Evolutionary conservation across 2,797 vertebrate species (phyloP).

Genomic region (Babyrousa celebensis): DNA sequence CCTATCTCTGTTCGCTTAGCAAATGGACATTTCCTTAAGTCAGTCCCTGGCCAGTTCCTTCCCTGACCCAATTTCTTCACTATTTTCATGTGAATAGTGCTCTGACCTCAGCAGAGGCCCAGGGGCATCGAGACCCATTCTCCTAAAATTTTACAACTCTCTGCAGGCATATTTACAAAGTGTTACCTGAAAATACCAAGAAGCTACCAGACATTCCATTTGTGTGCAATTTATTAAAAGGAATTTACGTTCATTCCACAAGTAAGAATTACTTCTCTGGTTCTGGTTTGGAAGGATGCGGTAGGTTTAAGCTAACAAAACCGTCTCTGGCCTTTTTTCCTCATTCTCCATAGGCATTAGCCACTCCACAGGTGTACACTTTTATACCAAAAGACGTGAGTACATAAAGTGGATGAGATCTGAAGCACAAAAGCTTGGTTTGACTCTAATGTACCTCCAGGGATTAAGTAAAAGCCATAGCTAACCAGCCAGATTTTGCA

Average conservation of each 20-base stretch:
- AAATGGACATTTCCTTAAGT: neutral
- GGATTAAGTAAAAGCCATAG: neutral
- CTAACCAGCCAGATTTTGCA: neutral
- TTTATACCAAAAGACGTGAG: neutral
- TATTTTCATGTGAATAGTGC: neutral
- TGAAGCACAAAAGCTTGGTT: neutral
- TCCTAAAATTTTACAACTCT: conserved; percentile 68
- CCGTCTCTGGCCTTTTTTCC: neutral
- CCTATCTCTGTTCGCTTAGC: conserved; percentile 20
- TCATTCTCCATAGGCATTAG: neutral
- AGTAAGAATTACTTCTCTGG: neutral
- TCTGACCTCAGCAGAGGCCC: neutral
- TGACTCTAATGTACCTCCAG: neutral
- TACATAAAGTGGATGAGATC: neutral
- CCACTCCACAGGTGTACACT: neutral
- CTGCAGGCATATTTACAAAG: conserved; percentile 69
- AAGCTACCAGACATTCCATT: neutral
- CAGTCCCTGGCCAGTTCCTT: neutral
- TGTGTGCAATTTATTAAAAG: conserved; percentile 47
- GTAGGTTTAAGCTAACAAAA: neutral
- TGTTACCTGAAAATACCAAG: conserved; percentile 77
- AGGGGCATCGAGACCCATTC: conserved; percentile 38
- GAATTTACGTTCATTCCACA: neutral
- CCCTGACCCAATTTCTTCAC: neutral
- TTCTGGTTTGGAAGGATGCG: neutral